Percentiles rank a stretch among this genome's conserved stretches.
Conservation (phyloP, 2,888 invertebrate species). For the Apoda limacodes region DNA sequence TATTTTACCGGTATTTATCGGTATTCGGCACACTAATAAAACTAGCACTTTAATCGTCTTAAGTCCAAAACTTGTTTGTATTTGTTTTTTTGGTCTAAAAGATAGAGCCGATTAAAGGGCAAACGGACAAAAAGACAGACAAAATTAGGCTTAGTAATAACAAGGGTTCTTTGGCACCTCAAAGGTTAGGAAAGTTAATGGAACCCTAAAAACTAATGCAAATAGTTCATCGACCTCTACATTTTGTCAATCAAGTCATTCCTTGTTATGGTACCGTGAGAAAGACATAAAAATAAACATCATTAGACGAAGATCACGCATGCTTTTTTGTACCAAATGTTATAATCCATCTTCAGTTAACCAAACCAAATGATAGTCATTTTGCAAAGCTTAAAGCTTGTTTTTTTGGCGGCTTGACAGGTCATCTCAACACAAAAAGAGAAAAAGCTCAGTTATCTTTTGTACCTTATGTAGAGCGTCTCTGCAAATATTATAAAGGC, state of each 20-base stretch:
- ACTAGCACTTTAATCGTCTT: no score
- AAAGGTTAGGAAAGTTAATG: no score
- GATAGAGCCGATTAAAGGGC: no score
- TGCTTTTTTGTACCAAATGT: background rate
- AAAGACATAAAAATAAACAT: conserved; percentile 33
- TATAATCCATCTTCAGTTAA: conserved; percentile 30
- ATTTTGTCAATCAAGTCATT: conserved; percentile 15
- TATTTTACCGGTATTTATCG: no score
- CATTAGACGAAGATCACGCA: conserved; percentile 27
- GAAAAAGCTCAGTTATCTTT: conserved; percentile 64
- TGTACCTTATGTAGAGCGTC: conserved; percentile 55
- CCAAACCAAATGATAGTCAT: conserved; percentile 41
- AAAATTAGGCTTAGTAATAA: no score
- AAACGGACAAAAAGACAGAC: no score
- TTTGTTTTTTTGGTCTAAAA: no score
- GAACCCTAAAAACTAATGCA: no score
- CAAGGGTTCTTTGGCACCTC: no score
- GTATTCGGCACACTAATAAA: no score
- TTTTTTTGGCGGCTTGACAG: conserved; percentile 38
- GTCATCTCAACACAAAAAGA: conserved; percentile 41
- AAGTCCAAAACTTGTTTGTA: no score
- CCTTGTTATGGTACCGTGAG: conserved; percentile 32
- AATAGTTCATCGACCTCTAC: background rate
- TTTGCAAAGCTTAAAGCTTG: conserved; percentile 39
- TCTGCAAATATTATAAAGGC: conserved; percentile 62